Evolutionary conservation across 2,113 vertebrate species (phyloP).

Genomic region (Panthera leo): DNA sequence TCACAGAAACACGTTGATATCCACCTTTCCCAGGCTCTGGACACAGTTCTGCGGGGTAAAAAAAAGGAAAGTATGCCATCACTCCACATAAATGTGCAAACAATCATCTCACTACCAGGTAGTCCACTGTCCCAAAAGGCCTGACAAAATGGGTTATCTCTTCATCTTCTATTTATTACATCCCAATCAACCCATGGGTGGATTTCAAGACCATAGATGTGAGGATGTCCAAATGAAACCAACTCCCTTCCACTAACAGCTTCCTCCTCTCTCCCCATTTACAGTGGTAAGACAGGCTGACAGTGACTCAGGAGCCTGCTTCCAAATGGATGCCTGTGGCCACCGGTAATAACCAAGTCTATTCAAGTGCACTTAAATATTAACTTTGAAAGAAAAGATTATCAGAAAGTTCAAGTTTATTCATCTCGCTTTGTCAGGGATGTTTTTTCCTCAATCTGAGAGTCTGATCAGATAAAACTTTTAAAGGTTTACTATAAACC

Average conservation of each 20-base stretch:
- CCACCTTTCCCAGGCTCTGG: background rate
- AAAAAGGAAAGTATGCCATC: background rate
- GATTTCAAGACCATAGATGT: background rate
- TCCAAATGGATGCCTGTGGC: background rate
- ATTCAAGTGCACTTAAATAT: background rate
- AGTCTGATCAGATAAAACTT: background rate
- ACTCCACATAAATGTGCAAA: background rate
- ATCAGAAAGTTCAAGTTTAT: background rate
- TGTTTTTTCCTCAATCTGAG: background rate
- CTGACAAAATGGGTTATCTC: background rate
- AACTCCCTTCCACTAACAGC: background rate
- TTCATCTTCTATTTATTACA: background rate
- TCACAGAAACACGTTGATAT: background rate
- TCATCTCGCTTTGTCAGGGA: background rate
- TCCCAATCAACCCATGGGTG: background rate
- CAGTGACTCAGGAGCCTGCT: background rate
- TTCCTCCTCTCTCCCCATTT: background rate
- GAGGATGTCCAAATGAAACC: background rate
- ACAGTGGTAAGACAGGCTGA: background rate
- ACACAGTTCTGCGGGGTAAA: background rate
- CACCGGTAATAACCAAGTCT: background rate
- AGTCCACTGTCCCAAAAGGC: background rate
- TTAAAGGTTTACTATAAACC: background rate
- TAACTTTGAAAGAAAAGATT: slow-evolving; percentile 4
- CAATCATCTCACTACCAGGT: background rate